phyloP scores from a whole-genome alignment of 2,797 vertebrate species.

The Tangara arthus region DNA sequence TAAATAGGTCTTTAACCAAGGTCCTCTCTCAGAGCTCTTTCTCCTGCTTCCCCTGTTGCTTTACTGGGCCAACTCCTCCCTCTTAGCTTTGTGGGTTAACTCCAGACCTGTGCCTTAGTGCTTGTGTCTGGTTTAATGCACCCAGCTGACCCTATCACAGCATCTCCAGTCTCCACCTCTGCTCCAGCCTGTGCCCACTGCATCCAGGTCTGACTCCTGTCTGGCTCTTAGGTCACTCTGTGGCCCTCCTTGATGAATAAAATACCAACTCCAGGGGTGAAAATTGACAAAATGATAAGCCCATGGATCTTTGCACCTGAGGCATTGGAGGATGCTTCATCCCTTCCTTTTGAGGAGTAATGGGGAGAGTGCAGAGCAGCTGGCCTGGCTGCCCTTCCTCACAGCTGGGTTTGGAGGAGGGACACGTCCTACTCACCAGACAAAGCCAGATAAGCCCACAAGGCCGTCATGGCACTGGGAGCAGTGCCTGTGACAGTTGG shows the following conservation, averaged over 20 bases:
- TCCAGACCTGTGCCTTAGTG: neutral
- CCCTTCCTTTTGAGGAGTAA: neutral
- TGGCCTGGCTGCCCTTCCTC: fast-evolving
- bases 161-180: neutral
- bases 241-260: neutral
- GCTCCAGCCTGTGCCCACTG: neutral
- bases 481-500: neutral
- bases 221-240: neutral
- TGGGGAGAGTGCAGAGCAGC: neutral
- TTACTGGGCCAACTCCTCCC: neutral
- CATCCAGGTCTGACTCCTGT: neutral
- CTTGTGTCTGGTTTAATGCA: fast-evolving
- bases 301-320: neutral
- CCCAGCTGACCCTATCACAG: neutral
- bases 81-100: neutral
- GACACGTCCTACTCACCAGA: slow-evolving; percentile 5
- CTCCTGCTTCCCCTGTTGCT: neutral
- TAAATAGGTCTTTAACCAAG: neutral
- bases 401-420: neutral
- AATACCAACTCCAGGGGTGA: neutral
- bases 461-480: neutral
- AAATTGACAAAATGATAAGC: neutral
- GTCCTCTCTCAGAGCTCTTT: neutral
- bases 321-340: fast-evolving
- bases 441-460: neutral